A percentile compares a stretch with the other conserved stretches of the same genome.
These are phyloP conservation scores for Panulirus ornatus DNA, from an alignment of 1,140 invertebrate species.

Conservation along the genomic window DNA sequence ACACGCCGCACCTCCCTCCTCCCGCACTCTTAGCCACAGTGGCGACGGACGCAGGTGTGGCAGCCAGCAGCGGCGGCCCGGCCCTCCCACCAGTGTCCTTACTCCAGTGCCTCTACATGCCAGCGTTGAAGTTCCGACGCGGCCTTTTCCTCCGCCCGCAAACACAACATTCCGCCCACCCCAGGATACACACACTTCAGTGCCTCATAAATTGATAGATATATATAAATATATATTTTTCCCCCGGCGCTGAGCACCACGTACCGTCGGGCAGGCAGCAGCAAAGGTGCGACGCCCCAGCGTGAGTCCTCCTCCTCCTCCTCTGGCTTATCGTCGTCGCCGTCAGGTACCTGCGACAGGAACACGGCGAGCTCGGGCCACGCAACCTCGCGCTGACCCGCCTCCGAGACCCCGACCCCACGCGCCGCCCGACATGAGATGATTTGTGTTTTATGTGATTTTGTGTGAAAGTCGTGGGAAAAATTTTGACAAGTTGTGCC, in stretches of 20 bases:
- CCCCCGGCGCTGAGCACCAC: not conserved
- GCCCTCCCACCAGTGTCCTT: constrained; percentile 54
- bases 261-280: not conserved
- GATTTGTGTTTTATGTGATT: constrained; percentile 71
- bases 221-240: not conserved
- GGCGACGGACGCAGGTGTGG: constrained; percentile 33
- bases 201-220: constrained; percentile 45
- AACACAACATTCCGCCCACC: constrained; percentile 38
- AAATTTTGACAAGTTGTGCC: constrained; percentile 67
- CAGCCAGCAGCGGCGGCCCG: constrained; percentile 55
- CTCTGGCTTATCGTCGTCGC: not conserved
- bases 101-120: constrained; percentile 52
- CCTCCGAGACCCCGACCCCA: constrained; percentile 36
- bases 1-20: constrained; percentile 16
- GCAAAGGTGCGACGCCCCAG: not conserved
- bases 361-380: constrained; percentile 8
- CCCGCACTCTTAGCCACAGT: constrained; percentile 27
- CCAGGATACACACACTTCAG: constrained; percentile 49
- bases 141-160: not conserved
- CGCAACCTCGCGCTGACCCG: constrained; percentile 20
- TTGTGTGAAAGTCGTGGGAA: constrained; percentile 65
- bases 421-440: constrained; percentile 65
- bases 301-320: not conserved
- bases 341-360: constrained; percentile 8
- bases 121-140: constrained; percentile 56